phyloP scores from a whole-genome alignment of 2,888 invertebrate species.

The Caenorhabditis sp. region DNA sequence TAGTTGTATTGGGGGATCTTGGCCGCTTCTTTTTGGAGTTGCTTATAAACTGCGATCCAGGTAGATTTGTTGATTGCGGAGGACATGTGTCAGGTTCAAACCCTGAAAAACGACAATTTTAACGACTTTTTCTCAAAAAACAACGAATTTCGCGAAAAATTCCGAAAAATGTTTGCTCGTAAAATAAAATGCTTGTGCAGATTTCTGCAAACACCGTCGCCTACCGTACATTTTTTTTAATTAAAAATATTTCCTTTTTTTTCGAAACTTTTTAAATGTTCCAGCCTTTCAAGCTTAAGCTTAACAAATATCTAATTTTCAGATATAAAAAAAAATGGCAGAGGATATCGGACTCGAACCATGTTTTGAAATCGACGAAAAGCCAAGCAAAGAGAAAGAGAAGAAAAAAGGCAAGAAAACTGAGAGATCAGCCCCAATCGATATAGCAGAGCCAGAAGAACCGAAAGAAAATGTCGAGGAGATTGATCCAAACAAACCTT shows the following conservation, averaged over 20 bases:
- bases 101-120: conserved; percentile 5
- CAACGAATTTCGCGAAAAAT: background rate
- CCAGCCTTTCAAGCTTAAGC: too few species aligned
- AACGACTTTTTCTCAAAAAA: background rate
- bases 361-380: conserved; percentile 37
- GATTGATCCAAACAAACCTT: conserved; percentile 13
- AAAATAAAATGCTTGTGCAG: background rate
- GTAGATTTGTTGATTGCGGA: conserved; percentile 47
- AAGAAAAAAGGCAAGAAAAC: conserved; percentile 29
- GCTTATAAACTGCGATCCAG: conserved; percentile 66
- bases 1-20: conserved; percentile 70
- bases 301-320: too few species aligned
- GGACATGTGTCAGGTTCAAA: conserved; percentile 27
- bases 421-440: conserved; percentile 22
- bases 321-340: too few species aligned
- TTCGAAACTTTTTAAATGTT: too few species aligned
- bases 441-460: background rate
- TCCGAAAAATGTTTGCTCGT: conserved; percentile 12
- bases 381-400: conserved; percentile 33
- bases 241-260: conserved; percentile 14
- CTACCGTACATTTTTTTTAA: background rate
- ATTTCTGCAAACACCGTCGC: background rate
- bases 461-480: background rate
- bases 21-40: conserved; percentile 60
- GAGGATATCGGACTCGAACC: conserved; percentile 52